phyloP scores from a whole-genome alignment of 92 coral and sea anemone genomes.

The Scolanthus callimorphus region DNA sequence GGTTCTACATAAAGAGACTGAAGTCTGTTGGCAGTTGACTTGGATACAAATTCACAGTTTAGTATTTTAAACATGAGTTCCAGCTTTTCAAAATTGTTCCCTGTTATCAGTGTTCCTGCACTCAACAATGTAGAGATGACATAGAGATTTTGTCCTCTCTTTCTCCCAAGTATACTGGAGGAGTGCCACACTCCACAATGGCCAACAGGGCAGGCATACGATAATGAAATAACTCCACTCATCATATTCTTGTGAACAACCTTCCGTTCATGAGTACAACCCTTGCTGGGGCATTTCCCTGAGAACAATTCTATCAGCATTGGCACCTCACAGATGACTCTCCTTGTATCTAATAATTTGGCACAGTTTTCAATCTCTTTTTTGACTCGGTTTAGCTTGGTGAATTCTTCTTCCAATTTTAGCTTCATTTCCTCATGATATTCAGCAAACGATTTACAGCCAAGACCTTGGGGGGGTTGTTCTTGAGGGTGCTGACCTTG shows the following conservation, averaged over 20 bases:
- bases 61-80: conserved; percentile 14
- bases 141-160: conserved; percentile 28
- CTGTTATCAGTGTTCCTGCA: conserved; percentile 24
- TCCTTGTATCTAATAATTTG: not conserved
- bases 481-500: too few species aligned
- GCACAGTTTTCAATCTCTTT: not conserved
- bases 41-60: conserved; percentile 17
- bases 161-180: conserved; percentile 15
- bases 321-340: conserved; percentile 24
- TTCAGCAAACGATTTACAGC: not conserved
- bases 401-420: too few species aligned
- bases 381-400: not conserved
- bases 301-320: conserved; percentile 5
- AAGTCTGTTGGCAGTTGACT: conserved; percentile 13
- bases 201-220: conserved; percentile 25
- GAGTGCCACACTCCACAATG: conserved; percentile 33
- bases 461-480: too few species aligned
- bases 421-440: not conserved
- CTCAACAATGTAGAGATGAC: conserved; percentile 22
- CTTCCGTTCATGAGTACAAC: conserved; percentile 8
- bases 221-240: conserved; percentile 20
- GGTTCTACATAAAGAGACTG: conserved; percentile 30
- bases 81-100: conserved; percentile 45
- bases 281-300: conserved; percentile 11
- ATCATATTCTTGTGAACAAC: conserved; percentile 9